These are phyloP conservation scores for Stichopus horrens DNA, from an alignment of 53 echinoderm and acorn worm genomes.

Conservation along the genomic window DNA sequence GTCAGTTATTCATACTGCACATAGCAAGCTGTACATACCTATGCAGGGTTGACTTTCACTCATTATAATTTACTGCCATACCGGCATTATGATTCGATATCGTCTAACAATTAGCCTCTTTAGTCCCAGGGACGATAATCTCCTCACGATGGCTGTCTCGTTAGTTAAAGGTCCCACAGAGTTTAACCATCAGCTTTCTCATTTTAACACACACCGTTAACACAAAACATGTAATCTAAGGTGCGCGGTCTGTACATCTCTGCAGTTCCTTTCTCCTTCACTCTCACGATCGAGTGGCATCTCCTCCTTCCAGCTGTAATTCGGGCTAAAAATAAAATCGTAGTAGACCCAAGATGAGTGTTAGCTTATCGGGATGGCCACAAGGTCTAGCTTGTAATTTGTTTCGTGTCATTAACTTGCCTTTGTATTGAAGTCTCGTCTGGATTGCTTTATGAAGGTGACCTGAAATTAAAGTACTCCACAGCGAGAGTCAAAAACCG, in stretches of 20 bases:
- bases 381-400: constrained; percentile 4
- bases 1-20: too few species aligned
- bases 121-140: background rate
- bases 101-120: constrained; percentile 14
- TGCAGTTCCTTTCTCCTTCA: background rate
- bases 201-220: constrained; percentile 15
- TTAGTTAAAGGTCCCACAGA: constrained; percentile 8
- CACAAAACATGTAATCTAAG: constrained; percentile 35
- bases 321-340: constrained; percentile 20
- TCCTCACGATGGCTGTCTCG: background rate
- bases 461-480: constrained; percentile 6
- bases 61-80: background rate
- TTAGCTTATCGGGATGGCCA: background rate
- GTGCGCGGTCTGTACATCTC: constrained; percentile 22
- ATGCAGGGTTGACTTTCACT: too few species aligned
- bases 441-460: constrained; percentile 4
- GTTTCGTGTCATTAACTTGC: constrained; percentile 28
- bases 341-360: background rate
- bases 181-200: background rate
- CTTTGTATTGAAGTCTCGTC: background rate
- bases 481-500: constrained; percentile 2
- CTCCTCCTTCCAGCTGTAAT: background rate
- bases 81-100: background rate
- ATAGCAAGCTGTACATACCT: too few species aligned
- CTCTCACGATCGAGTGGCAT: background rate